These are phyloP conservation scores for Zygothrica quintamaculata DNA, from an alignment of 2,888 invertebrate species.

Conservation along the genomic window DNA sequence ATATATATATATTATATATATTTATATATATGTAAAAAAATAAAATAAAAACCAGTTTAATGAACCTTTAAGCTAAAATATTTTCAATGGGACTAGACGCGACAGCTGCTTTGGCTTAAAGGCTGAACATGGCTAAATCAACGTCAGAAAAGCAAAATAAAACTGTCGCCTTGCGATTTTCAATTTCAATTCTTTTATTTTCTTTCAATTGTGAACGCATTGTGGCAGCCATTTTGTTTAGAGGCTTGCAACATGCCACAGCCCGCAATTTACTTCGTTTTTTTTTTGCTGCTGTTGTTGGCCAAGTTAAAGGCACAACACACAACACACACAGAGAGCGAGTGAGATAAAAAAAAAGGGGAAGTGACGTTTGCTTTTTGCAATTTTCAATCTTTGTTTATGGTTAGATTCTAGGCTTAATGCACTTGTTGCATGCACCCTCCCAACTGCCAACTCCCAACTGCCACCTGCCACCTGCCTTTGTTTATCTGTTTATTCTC, in stretches of 20 bases:
- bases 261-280: conserved; percentile 50
- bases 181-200: conserved; percentile 24
- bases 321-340: conserved; percentile 30
- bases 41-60: conserved; percentile 81
- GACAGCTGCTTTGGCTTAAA: conserved; percentile 47
- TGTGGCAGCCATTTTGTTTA: conserved; percentile 70
- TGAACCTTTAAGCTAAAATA: conserved; percentile 79
- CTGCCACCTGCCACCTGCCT: conserved; percentile 22
- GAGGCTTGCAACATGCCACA: conserved; percentile 49
- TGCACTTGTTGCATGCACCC: conserved; percentile 70
- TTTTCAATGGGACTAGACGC: conserved; percentile 53
- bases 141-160: conserved; percentile 41
- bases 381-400: conserved; percentile 44
- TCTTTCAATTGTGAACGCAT: conserved; percentile 41
- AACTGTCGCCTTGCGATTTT: conserved; percentile 62
- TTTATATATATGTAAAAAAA: conserved; percentile 18
- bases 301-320: conserved; percentile 57
- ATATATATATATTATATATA: conserved; percentile 10
- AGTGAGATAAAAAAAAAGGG: no score
- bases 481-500: conserved; percentile 21
- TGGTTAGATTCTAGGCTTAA: conserved; percentile 59
- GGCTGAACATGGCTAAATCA: conserved; percentile 37
- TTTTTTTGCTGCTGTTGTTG: conserved; percentile 44
- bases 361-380: conserved; percentile 36
- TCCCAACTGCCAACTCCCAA: conserved; percentile 1